A percentile compares a stretch with the other conserved stretches of the same genome.
Conservation (phyloP, 2,888 invertebrate species). For the Polydrusus pterygomalis region DNA sequence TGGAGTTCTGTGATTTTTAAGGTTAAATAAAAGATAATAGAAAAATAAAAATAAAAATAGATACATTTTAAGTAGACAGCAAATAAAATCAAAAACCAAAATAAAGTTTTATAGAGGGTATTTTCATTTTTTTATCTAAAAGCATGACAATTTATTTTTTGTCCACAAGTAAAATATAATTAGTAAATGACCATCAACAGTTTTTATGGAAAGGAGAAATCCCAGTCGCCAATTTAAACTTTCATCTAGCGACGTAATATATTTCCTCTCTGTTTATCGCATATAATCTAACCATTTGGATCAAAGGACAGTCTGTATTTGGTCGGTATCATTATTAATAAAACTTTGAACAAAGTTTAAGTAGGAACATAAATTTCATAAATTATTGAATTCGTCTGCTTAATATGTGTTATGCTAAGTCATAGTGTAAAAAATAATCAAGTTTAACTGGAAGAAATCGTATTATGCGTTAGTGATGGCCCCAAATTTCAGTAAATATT, state of each 20-base stretch:
- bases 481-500: slow-evolving; percentile 84
- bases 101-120: no score
- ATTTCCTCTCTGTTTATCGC: slow-evolving; percentile 32
- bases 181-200: slow-evolving; percentile 11
- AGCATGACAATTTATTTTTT: neutral
- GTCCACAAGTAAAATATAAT: slow-evolving; percentile 1
- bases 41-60: no score
- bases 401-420: slow-evolving; percentile 21
- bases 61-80: no score
- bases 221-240: slow-evolving; percentile 28
- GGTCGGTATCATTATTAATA: slow-evolving; percentile 31
- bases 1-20: no score
- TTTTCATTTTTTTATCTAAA: no score
- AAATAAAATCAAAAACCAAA: no score
- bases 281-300: slow-evolving; percentile 14
- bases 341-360: slow-evolving; percentile 51
- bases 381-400: neutral
- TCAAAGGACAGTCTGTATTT: slow-evolving; percentile 33
- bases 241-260: slow-evolving; percentile 48
- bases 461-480: slow-evolving; percentile 75
- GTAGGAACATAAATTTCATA: slow-evolving; percentile 8
- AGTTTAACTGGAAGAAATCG: neutral
- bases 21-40: no score
- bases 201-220: slow-evolving; percentile 53
- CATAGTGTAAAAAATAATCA: slow-evolving; percentile 9